Evolutionary conservation across 2,797 vertebrate species (phyloP), one percentile per base, ranked within the genome.

Genomic region (Chrysocyon brachyurus): DNA sequence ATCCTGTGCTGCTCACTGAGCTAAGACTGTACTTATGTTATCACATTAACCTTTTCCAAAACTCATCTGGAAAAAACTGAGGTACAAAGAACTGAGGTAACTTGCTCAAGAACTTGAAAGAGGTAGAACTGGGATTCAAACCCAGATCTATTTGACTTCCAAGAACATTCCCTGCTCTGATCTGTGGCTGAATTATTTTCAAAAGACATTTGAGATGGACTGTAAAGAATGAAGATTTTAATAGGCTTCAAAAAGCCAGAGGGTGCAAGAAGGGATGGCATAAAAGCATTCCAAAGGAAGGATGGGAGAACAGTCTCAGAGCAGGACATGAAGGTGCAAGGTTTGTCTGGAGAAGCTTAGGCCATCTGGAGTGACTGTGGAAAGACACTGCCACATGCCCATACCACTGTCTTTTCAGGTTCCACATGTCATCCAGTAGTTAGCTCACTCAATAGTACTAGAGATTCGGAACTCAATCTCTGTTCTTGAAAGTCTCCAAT

Each of bases 131-230:
- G 10, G 56, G 57, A 77, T 85, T 88, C 52, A 96, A 95, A 75
- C 88, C 15, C 68, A 87, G 36, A 73, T 52, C 26, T 92, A 31
- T 73, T 40, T 70, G 57, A 84, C 40, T 81, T 92, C 28, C 10
- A 61, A 73, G 79, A 84, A 87, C 72, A 88, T 94, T 59, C 52
- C 31, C 56, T 87, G 46, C 33, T 91, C n/a, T 59, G 21, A 73
- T 91, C 72, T 95, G 81, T 87, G n/a, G 88, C 75, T 95, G 40
- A 95, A 87, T 93, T 81, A 90, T 90, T 87, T 83, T 96, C 61
- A 72, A 96, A 96, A 90, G 46, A 82, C 46, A 49, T 54, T 49
- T 87, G 54, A 89, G 33, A 85, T 46, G 40, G 49, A 68, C n/a
- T 82, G 54, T 54, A 75, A 61, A 90, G 28, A 89, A 54, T 59